These are phyloP conservation scores for Struthio camelus DNA, from an alignment of 2,113 vertebrate species.

Conservation along the genomic window DNA sequence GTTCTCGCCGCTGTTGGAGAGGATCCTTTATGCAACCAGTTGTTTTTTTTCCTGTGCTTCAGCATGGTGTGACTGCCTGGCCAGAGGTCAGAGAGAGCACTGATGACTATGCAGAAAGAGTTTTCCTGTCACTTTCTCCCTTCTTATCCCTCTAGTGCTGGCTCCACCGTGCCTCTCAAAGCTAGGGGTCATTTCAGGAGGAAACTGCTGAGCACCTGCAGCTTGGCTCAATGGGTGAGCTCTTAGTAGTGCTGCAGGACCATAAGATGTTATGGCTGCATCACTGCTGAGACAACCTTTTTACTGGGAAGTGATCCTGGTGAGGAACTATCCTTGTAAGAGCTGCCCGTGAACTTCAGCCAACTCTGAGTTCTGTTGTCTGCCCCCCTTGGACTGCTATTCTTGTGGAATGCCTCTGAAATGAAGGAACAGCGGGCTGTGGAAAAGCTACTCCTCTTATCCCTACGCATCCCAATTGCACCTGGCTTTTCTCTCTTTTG, in stretches of 20 bases:
- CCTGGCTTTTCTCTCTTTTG: background rate
- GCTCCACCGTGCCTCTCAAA: background rate
- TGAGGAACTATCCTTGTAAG: background rate
- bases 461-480: background rate
- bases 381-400: background rate
- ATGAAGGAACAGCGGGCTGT: background rate
- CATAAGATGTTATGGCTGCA: background rate
- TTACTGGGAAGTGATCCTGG: background rate
- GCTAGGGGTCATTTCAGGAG: background rate
- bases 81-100: background rate
- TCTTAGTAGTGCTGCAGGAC: background rate
- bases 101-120: background rate
- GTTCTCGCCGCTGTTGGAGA: background rate
- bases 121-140: background rate
- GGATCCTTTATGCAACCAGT: background rate
- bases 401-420: background rate
- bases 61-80: background rate
- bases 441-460: background rate
- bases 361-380: background rate
- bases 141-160: background rate
- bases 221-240: background rate
- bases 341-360: background rate
- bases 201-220: background rate
- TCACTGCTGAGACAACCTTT: background rate
- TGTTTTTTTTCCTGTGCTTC: background rate